Evolutionary conservation across 2,113 vertebrate species (phyloP), one percentile per base, ranked within the genome.

Genomic region (Abramis brama): DNA sequence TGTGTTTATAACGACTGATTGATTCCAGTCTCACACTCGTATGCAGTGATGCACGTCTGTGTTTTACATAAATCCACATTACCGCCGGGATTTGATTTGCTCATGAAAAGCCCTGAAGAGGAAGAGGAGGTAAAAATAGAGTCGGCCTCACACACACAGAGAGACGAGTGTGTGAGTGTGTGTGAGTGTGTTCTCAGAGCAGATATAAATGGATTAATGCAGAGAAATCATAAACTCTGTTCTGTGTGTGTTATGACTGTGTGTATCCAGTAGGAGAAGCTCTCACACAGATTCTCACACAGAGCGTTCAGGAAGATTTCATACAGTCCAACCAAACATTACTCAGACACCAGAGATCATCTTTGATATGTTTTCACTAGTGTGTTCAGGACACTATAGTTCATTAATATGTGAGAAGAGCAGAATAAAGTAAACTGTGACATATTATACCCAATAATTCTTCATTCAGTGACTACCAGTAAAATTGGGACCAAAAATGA

Each of bases 211-310:
- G 30, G 27, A 68, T 73, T 9, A 23, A 23, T n/a, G 21, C 71
- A 45, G 71, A 74, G 7, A 45, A 17, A 36, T n/a, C 36, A 45
- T 19, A 17, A 10, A 70, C 52, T 25, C 13, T 30, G 25, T 17
- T 55, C 52, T 2, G 64, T 47, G 57, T 62, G 8, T 71, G 75
- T 50, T 76, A n/a, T 50, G 81, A 73, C 88, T 79, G 52, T 25
- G 23, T 78, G 17, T 64, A 30, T 89, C 86, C 90, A 87, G 85
- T 80, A 90, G 90, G 90, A 84, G 88, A 82, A 86, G 86, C 88
- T 90, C 88, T 71, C n/a, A 77, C 78, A 60, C 70, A 62, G 59
- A 12, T 1, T 23, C 59, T 57, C 47, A 15, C 50, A 50, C 3
- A 11, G 2, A 47, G 45, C 45, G 1, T 50, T 50, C 47, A 50